phyloP scores from a whole-genome alignment of 2,113 vertebrate species.

The Salvelinus fontinalis region DNA sequence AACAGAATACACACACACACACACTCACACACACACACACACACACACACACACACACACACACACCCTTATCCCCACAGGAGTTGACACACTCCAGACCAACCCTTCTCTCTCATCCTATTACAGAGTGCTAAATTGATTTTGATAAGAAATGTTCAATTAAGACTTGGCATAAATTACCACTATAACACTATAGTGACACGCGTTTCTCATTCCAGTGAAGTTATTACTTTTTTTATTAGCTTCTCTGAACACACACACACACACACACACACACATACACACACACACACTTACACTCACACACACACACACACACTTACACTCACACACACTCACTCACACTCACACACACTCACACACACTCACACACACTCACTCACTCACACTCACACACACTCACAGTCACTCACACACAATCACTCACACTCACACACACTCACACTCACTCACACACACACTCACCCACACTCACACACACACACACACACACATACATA shows the following conservation, averaged over 20 bases:
- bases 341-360: fast-evolving
- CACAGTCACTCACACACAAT: too few relatives aligned
- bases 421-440: too few relatives aligned
- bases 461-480: too few relatives aligned
- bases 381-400: not conserved
- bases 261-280: not conserved
- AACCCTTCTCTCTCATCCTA: conserved; percentile 60
- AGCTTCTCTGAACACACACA: not conserved
- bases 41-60: conserved; percentile 12
- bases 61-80: conserved; percentile 31
- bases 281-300: not conserved
- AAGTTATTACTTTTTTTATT: not conserved
- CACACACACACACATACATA: too few relatives aligned
- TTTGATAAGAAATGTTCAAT: conserved; percentile 76
- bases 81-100: conserved; percentile 46
- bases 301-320: not conserved
- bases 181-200: conserved; percentile 44
- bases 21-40: conserved; percentile 8
- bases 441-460: too few relatives aligned
- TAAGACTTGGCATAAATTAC: conserved; percentile 66
- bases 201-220: conserved; percentile 49
- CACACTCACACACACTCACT: not conserved
- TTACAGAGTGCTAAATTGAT: conserved; percentile 73
- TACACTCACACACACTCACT: not conserved
- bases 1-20: not conserved